These are phyloP conservation scores for Sebastolobus altivelis DNA, from an alignment of 2,797 vertebrate genomes.

Conservation along the genomic window DNA sequence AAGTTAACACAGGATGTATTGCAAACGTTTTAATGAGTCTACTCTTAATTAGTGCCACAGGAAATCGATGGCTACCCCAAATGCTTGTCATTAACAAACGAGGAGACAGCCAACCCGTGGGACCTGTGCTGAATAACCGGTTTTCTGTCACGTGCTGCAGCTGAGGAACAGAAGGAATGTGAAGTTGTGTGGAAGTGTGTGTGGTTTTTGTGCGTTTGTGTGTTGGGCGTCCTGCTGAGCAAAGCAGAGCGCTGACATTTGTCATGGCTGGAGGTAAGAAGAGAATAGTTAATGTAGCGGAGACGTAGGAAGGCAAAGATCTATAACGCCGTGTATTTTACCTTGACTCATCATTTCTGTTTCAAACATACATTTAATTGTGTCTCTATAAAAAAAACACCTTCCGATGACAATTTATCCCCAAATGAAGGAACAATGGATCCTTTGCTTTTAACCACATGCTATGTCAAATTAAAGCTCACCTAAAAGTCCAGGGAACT, in stretches of 20 bases:
- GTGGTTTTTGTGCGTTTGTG: conserved; percentile 1
- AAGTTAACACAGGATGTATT: conserved; percentile 74
- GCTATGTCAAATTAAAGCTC: conserved; percentile 25
- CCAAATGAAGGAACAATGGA: conserved; percentile 22
- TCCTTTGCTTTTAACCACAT: conserved; percentile 33
- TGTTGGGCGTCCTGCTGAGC: conserved; percentile 35
- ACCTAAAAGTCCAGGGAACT: conserved; percentile 2
- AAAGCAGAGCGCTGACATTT: conserved; percentile 46
- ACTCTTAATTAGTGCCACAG: conserved; percentile 84
- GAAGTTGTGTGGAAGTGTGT: conserved; percentile 18
- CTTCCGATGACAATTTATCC: neutral
- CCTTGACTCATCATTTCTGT: conserved; percentile 41
- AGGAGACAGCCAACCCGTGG: conserved; percentile 72
- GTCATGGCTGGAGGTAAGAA: conserved; percentile 56
- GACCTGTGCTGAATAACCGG: conserved; percentile 77
- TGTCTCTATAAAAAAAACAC: neutral
- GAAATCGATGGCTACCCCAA: conserved; percentile 81
- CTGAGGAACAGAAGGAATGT: conserved; percentile 39
- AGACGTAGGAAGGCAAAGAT: conserved; percentile 23
- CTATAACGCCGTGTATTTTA: conserved; percentile 26
- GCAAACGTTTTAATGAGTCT: conserved; percentile 82
- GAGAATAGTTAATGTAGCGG: conserved; percentile 46
- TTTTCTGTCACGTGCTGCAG: conserved; percentile 61
- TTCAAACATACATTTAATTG: conserved; percentile 17
- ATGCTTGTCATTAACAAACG: conserved; percentile 84